phyloP scores from a whole-genome alignment of 2,888 invertebrate genomes.

The Labia minor region DNA sequence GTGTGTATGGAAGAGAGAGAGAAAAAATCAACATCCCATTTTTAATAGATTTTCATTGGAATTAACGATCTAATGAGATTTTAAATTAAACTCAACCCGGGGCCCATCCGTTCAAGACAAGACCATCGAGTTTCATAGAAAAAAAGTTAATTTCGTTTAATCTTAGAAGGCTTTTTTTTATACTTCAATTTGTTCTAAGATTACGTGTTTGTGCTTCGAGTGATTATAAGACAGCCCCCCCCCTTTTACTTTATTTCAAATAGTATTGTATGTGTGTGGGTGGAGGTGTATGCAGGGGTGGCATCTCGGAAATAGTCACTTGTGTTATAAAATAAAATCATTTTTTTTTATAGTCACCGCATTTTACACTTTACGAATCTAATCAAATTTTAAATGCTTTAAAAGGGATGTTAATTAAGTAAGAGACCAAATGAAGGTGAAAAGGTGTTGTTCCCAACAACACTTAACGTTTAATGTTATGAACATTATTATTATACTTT shows the following conservation, averaged over 20 bases:
- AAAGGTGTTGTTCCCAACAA: too few species aligned
- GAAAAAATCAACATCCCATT: constrained; percentile 8
- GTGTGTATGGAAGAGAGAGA: background rate
- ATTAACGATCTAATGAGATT: constrained; percentile 13
- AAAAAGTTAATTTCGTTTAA: constrained; percentile 13
- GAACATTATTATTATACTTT: too few species aligned
- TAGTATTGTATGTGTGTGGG: too few species aligned
- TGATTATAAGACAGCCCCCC: background rate
- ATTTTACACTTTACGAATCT: constrained; percentile 5
- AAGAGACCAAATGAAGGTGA: constrained; percentile 1
- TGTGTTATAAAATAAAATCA: background rate
- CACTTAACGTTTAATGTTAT: too few species aligned
- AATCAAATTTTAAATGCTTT: constrained; percentile 13
- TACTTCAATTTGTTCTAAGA: constrained; percentile 13
- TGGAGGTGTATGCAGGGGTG: background rate
- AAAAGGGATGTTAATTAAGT: constrained; percentile 13
- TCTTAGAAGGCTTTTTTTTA: constrained; percentile 13
- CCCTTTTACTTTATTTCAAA: background rate
- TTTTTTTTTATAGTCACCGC: background rate
- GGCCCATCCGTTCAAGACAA: background rate
- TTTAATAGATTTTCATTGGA: constrained; percentile 13
- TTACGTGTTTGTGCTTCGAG: constrained; percentile 13
- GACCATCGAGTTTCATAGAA: constrained; percentile 13
- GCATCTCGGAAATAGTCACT: constrained; percentile 5
- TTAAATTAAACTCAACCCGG: constrained; percentile 4